These are phyloP conservation scores for Apodemia duryi DNA, from an alignment of 2,888 invertebrate genomes.

Conservation along the genomic window DNA sequence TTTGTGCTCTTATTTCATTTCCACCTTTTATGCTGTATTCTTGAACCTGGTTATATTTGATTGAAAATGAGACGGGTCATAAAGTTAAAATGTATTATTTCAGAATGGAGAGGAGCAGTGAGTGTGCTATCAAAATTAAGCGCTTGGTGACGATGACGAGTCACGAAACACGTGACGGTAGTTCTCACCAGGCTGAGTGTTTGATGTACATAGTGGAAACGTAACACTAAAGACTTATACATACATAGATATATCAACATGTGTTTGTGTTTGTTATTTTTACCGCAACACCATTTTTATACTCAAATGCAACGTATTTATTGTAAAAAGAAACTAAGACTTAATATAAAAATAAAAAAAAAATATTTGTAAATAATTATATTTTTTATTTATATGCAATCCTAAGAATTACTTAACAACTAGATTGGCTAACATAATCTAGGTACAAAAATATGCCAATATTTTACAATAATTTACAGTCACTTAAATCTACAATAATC, in stretches of 20 bases:
- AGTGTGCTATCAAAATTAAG: constrained; percentile 61
- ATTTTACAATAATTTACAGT: constrained; percentile 69
- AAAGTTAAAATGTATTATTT: constrained; percentile 31
- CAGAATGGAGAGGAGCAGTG: constrained; percentile 55
- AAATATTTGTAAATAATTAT: constrained; percentile 65
- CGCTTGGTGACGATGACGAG: constrained; percentile 42
- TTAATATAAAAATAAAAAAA: constrained; percentile 55
- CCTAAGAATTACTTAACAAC: not conserved
- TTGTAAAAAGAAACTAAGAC: constrained; percentile 72
- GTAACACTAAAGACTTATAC: constrained; percentile 55
- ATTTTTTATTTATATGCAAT: constrained; percentile 25
- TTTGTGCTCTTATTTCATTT: too few species aligned
- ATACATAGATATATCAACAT: constrained; percentile 41
- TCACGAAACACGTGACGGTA: constrained; percentile 38
- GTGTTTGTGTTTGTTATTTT: constrained; percentile 65
- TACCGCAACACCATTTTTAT: constrained; percentile 69
- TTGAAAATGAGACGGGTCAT: too few species aligned
- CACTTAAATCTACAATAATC: constrained; percentile 42
- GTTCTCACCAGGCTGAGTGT: constrained; percentile 54
- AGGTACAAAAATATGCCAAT: constrained; percentile 40
- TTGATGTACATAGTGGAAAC: constrained; percentile 46
- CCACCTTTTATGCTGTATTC: too few species aligned
- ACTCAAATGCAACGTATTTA: constrained; percentile 73
- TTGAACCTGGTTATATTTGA: too few species aligned
- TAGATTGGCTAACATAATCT: constrained; percentile 10